A percentile compares a stretch with the other conserved stretches of the same genome.
phyloP scores from a whole-genome alignment of 2,888 invertebrate species.

The Agelastica alni region DNA sequence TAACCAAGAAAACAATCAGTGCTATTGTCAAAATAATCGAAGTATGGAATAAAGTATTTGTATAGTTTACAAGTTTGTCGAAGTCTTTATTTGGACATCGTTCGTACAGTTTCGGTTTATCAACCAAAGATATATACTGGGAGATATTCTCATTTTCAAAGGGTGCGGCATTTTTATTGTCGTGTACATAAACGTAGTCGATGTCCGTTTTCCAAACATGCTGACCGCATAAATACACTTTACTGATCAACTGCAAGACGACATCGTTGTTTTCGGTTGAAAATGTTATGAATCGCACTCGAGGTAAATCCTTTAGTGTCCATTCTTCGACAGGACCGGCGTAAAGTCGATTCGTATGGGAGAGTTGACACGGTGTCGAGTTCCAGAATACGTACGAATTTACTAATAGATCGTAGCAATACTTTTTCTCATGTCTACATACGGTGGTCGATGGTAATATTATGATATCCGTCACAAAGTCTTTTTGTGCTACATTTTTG shows the following conservation, averaged over 20 bases:
- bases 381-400: not conserved
- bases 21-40: too few species aligned
- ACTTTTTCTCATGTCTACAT: not conserved
- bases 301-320: not conserved
- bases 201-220: not conserved
- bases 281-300: not conserved
- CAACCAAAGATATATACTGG: too few species aligned
- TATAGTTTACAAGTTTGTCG: too few species aligned
- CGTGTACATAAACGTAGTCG: not conserved
- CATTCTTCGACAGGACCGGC: not conserved
- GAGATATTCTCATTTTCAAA: too few species aligned
- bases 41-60: too few species aligned
- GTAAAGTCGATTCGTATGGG: not conserved
- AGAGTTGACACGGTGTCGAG: not conserved
- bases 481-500: too few species aligned
- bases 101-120: too few species aligned
- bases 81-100: too few species aligned
- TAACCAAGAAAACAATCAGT: not conserved
- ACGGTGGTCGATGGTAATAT: not conserved
- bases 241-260: not conserved
- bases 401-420: not conserved
- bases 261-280: not conserved
- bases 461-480: too few species aligned
- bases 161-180: too few species aligned
- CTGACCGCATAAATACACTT: not conserved